Evolutionary conservation across 2,113 vertebrate species (phyloP).

Genomic region (Cebidichthys violaceus): DNA sequence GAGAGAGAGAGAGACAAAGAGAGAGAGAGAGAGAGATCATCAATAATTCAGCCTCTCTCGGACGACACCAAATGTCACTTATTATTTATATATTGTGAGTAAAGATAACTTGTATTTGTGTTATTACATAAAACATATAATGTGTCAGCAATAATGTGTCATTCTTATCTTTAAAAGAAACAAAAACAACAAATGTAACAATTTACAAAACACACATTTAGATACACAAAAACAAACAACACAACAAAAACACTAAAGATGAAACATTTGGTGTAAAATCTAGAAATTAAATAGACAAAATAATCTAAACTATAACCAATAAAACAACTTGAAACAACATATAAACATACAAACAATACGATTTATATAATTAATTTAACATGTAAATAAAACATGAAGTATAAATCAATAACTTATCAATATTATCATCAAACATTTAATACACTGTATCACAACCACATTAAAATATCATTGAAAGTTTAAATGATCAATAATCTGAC

Average conservation of each 20-base stretch:
- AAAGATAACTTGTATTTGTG: not conserved
- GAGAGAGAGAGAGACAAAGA: not conserved
- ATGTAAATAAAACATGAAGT: not conserved
- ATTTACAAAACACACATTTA: not conserved
- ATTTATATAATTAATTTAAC: not conserved
- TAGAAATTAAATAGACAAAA: not conserved
- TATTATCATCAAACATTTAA: not conserved
- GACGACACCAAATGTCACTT: not conserved
- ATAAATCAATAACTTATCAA: not conserved
- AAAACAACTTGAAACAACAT: not conserved
- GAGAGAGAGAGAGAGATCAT: slow-evolving; percentile 16
- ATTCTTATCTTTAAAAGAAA: not conserved
- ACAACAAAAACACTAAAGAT: not conserved
- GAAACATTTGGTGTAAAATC: not conserved
- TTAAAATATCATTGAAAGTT: not conserved
- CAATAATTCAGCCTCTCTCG: slow-evolving; percentile 60
- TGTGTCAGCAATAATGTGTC: not conserved
- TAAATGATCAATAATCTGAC: not conserved
- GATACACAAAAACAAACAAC: not conserved
- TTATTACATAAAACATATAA: not conserved
- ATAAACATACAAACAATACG: no score
- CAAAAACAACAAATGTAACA: not conserved
- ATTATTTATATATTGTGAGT: not conserved
- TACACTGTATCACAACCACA: not conserved
- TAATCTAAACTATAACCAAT: not conserved